Conservation (phyloP, 2,113 vertebrate species). For the Lepidothrix coronata region DNA sequence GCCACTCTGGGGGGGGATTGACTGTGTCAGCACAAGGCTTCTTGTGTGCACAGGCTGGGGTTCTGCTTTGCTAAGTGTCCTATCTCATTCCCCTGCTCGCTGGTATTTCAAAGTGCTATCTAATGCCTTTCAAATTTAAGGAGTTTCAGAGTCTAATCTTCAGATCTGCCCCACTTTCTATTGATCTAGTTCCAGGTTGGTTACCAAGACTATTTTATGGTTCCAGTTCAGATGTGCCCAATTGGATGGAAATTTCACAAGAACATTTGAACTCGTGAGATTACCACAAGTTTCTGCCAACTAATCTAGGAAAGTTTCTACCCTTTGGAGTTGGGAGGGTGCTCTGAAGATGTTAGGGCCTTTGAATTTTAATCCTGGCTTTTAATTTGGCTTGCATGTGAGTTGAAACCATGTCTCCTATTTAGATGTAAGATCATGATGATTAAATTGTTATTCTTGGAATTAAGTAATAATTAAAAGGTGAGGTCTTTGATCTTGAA, state of each 20-base stretch:
- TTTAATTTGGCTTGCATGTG: neutral
- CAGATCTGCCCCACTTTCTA: conserved; percentile 23
- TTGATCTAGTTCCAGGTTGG: conserved; percentile 43
- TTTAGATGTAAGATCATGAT: neutral
- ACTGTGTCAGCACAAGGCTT: neutral
- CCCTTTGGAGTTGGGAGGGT: neutral
- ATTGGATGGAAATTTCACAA: conserved; percentile 57
- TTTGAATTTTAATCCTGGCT: neutral
- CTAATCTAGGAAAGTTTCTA: conserved; percentile 16
- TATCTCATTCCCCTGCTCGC: neutral
- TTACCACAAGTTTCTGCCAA: conserved; percentile 44
- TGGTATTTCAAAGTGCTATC: neutral
- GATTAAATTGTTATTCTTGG: neutral
- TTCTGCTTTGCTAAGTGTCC: neutral
- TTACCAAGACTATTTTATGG: conserved; percentile 50
- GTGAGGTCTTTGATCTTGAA: neutral
- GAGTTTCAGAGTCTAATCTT: conserved; percentile 37
- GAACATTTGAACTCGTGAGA: conserved; percentile 26
- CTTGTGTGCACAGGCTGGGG: neutral
- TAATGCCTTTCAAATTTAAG: conserved; percentile 29
- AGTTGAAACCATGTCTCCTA: neutral
- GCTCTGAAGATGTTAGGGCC: neutral
- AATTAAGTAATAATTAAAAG: neutral
- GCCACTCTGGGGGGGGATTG: neutral
- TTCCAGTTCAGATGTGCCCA: conserved; percentile 61